phyloP scores from a whole-genome alignment of 2,113 vertebrate species.

The Cyprinus carpio region DNA sequence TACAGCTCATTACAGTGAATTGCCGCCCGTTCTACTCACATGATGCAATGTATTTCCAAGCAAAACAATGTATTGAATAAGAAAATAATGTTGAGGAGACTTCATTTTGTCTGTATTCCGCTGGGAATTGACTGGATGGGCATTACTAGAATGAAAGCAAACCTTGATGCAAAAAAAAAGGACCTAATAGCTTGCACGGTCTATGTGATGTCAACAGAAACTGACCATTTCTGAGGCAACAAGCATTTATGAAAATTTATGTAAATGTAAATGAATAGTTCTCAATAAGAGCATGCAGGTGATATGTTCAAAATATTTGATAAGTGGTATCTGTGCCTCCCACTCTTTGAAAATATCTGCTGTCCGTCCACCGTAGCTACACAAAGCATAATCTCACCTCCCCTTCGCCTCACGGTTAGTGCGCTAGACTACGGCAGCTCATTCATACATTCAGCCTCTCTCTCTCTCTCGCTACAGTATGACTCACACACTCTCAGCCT shows the following conservation, averaged over 20 bases:
- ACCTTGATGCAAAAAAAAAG: neutral
- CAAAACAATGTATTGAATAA: neutral
- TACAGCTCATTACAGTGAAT: neutral
- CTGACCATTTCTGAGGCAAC: neutral
- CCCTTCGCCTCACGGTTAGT: conserved; percentile 55
- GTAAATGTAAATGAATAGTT: neutral
- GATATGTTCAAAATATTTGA: neutral
- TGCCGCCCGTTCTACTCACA: neutral
- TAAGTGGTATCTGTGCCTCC: neutral
- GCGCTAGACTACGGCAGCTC: conserved; percentile 38
- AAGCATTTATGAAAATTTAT: neutral
- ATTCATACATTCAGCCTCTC: conserved; percentile 55
- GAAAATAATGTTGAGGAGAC: conserved; percentile 2
- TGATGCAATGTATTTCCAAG: neutral
- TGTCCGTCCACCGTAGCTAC: conserved; percentile 43
- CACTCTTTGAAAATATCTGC: neutral
- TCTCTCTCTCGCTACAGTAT: conserved; percentile 27
- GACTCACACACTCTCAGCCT: conserved; percentile 24
- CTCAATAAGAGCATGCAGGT: neutral
- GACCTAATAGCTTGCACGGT: neutral
- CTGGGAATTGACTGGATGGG: neutral
- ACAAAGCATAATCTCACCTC: conserved; percentile 61
- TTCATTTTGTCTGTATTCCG: too few species aligned
- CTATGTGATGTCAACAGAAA: neutral
- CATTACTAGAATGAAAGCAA: neutral